Conservation (phyloP, 2,797 vertebrate species). For the Gymnothorax reevesii region DNA sequence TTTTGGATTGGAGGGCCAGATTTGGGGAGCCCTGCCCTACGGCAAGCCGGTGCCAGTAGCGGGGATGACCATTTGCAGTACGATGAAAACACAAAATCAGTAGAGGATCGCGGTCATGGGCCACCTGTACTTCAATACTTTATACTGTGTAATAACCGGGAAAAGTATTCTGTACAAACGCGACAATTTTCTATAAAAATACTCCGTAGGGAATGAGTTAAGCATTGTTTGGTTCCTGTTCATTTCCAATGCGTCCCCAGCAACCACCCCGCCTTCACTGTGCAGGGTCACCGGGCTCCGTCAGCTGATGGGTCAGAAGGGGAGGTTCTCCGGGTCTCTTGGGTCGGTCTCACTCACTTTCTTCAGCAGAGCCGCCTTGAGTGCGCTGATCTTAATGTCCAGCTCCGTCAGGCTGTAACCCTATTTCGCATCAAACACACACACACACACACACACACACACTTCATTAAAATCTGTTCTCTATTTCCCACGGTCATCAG, state of each 20-base stretch:
- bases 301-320: constrained; percentile 55
- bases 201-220: background rate
- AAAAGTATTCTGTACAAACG: too few species aligned
- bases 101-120: too few species aligned
- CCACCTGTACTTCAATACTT: too few species aligned
- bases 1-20: too few species aligned
- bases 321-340: constrained; percentile 69
- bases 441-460: background rate
- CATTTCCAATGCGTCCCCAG: background rate
- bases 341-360: constrained; percentile 82
- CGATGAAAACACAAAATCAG: too few species aligned
- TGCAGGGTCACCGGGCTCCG: background rate
- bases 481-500: background rate
- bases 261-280: background rate
- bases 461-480: background rate
- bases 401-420: constrained; percentile 90
- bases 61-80: too few species aligned
- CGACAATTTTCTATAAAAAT: too few species aligned
- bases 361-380: constrained; percentile 88
- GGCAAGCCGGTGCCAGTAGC: too few species aligned
- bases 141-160: too few species aligned
- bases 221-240: background rate
- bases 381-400: constrained; percentile 94
- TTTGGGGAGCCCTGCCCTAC: too few species aligned
- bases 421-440: constrained; percentile 64